Evolutionary conservation across 2,888 invertebrate genomes (phyloP).

Genomic region (Pyrgus malvae): DNA sequence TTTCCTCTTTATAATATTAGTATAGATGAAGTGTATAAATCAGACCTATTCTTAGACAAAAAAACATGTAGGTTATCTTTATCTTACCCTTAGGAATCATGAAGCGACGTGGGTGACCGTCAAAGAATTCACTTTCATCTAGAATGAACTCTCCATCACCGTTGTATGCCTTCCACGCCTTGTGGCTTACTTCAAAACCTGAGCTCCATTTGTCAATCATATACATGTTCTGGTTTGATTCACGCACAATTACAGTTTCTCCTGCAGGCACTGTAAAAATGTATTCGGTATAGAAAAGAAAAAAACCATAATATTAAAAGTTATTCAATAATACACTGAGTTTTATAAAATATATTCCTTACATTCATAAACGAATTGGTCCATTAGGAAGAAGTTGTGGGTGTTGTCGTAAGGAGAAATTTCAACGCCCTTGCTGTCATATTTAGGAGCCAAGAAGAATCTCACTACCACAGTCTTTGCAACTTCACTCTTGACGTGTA

Average conservation of each 20-base stretch:
- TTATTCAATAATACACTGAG: too few relatives aligned
- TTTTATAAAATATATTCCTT: constrained; percentile 45
- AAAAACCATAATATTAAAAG: too few relatives aligned
- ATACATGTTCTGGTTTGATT: constrained; percentile 82
- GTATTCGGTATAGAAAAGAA: neutral
- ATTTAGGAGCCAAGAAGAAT: constrained; percentile 87
- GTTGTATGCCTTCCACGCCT: constrained; percentile 68
- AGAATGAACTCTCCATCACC: constrained; percentile 70
- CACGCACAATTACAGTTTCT: constrained; percentile 72
- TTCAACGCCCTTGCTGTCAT: constrained; percentile 78
- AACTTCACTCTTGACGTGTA: constrained; percentile 82
- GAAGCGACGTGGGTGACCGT: constrained; percentile 83
- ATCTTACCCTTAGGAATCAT: constrained; percentile 83
- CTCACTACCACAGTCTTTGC: constrained; percentile 78
- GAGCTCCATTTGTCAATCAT: constrained; percentile 78
- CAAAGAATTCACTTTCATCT: constrained; percentile 72
- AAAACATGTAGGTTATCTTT: neutral
- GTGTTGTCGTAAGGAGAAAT: constrained; percentile 78
- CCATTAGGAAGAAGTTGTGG: constrained; percentile 82
- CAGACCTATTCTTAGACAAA: neutral
- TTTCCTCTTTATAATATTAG: neutral
- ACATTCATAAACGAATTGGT: constrained; percentile 79
- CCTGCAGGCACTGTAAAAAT: constrained; percentile 61
- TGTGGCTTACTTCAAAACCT: constrained; percentile 65
- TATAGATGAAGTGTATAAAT: neutral